Conservation (phyloP, 2,888 invertebrate genomes). For the Pseudolycoriella hygida region DNA sequence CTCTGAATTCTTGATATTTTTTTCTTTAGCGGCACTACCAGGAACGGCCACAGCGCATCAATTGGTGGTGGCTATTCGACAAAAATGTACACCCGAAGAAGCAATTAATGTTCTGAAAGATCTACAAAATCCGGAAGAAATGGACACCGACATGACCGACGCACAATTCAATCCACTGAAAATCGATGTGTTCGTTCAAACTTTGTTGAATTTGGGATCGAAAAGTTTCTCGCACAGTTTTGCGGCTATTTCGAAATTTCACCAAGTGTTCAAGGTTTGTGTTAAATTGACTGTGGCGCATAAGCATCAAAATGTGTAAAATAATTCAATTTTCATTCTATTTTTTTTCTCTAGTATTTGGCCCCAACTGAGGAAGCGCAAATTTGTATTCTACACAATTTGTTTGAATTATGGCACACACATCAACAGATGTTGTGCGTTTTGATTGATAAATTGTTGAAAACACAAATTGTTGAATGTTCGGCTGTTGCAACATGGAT, state of each 20-base stretch:
- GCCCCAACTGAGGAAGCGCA: conserved; percentile 93
- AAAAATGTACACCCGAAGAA: conserved; percentile 81
- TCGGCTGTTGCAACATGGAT: conserved; percentile 96
- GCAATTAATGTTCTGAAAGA: conserved; percentile 73
- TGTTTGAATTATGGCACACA: conserved; percentile 88
- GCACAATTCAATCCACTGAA: conserved; percentile 77
- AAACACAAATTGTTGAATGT: conserved; percentile 93
- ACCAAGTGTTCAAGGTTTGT: conserved; percentile 70
- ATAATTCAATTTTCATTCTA: conserved; percentile 2
- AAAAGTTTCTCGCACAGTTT: conserved; percentile 98
- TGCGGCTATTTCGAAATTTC: conserved; percentile 95
- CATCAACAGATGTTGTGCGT: conserved; percentile 97
- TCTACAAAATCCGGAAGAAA: conserved; percentile 61
- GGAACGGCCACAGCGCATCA: conserved; percentile 74
- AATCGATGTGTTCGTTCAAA: conserved; percentile 95
- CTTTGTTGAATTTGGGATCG: conserved; percentile 77
- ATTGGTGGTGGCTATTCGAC: conserved; percentile 69
- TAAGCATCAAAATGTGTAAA: neutral
- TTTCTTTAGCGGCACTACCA: conserved; percentile 45
- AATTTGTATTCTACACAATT: conserved; percentile 76
- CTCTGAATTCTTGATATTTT: neutral
- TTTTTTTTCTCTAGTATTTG: conserved; percentile 41
- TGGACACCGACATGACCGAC: conserved; percentile 39
- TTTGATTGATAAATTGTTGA: conserved; percentile 89
- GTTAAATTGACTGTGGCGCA: conserved; percentile 4